Base-by-base conservation (phyloP, 2,888 invertebrate genomes). In the Ornithoptera priamus region DNA sequence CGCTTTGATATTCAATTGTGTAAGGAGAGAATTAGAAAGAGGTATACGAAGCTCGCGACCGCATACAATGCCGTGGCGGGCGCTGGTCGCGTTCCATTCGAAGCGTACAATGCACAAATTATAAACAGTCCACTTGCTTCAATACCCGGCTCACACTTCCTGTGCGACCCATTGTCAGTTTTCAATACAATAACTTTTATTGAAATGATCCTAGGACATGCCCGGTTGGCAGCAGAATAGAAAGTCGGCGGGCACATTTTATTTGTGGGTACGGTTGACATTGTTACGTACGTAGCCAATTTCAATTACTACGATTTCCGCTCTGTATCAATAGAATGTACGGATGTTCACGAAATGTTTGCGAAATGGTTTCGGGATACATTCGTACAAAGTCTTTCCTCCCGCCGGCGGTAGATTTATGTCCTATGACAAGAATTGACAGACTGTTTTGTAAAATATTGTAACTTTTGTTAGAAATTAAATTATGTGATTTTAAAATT, bases 121-220 rank as follows among this genome's bases (percentile, higher is more conserved):
- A 92, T 92, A 91, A 91, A 91, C 92, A 92, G 89, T 88, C 87
- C 90, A 91, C 91, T 92, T 90, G 90, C 88, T 82, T 83, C 88
- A 86, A 88, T 86, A 89, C 88, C 85, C 85, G 82, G 77, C 89
- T 84, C 88, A 89, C 89, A 88, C 89, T 92, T 92, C 92, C 92
- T 91, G 89, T 84, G 83, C 79, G 81, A 83, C 80, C 82, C 85
- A 92, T 92, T 92, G 92, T 92, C 87, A 86, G 82, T 82, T 85
- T 85, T 87, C 90, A 85, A 90, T 91, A 91, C 89, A 91, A 92
- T 89, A 91, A 91, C 88, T 91, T 90, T 90, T 90, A 91, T 92
- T 89, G 90, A 89, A 92, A 92, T 86, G 89, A 90, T 86, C 87
- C 87, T 86, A 87, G 85, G 84, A 86, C 86, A 85, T 83, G 82